These are phyloP conservation scores for Xyliphius kryptos DNA, from an alignment of 2,113 vertebrate genomes.

Conservation along the genomic window DNA sequence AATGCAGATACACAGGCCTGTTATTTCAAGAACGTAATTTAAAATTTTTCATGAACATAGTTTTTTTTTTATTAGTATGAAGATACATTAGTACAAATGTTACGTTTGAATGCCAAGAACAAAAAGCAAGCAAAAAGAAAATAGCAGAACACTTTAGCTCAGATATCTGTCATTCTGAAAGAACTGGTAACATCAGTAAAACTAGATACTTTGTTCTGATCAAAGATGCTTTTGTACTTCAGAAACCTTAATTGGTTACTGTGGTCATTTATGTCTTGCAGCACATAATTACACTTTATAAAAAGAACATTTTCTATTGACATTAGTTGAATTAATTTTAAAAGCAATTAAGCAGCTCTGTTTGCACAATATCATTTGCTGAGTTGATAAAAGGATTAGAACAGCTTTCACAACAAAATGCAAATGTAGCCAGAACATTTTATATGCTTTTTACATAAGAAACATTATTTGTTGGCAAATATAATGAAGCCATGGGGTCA, in stretches of 20 bases:
- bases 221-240: not conserved
- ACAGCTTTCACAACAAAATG: conserved; percentile 38
- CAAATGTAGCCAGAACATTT: conserved; percentile 36
- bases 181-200: too few species aligned
- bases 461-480: conserved; percentile 27
- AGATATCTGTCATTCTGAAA: too few species aligned
- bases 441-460: conserved; percentile 16
- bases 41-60: too few species aligned
- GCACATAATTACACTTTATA: conserved; percentile 8
- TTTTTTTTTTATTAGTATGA: too few species aligned
- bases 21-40: too few species aligned
- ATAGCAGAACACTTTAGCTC: too few species aligned
- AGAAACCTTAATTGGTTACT: conserved; percentile 31
- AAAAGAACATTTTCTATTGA: conserved; percentile 27
- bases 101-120: too few species aligned
- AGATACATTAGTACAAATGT: too few species aligned
- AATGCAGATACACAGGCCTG: too few species aligned
- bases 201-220: not conserved
- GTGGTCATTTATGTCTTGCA: conserved; percentile 6
- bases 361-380: conserved; percentile 44
- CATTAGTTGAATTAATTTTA: conserved; percentile 36
- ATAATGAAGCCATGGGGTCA: not conserved
- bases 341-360: conserved; percentile 42
- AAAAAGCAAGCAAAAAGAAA: too few species aligned
- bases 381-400: conserved; percentile 36